Base-by-base conservation (phyloP, 2,113 vertebrate species). In the Grantiella picta region DNA sequence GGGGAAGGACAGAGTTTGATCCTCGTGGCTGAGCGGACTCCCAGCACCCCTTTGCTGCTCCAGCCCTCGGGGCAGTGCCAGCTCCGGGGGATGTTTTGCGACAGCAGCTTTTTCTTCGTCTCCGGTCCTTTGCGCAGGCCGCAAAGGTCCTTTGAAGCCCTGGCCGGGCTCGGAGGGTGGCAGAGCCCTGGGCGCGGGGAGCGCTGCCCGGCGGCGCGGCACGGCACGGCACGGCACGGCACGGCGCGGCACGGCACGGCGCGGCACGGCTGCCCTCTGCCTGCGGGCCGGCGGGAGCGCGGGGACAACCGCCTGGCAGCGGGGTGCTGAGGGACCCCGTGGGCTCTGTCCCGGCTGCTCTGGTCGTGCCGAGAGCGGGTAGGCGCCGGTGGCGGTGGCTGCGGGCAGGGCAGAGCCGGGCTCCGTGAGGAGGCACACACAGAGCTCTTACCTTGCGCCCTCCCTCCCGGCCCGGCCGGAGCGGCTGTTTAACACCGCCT, bases 401-500 rank as follows among this genome's bases (percentile, higher is more conserved):
- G 68, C 23, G 28, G 50, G 24, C 59, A 44, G n/a, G 65, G 56
- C 49, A 76, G 59, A 59, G 78, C 59, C 21, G 19, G 33, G 56
- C 42, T 86, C 10, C 84, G 18, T 53, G 53, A 44, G 57, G 38
- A 40, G 61, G 24, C 22, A 8, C 45, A 28, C 69, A 38, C n/a
- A 15, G 15, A 14, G 63, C 64, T 71, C 97, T 96, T 97, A 97
- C 97, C 97, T 98, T 97, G 97, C 90, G 76, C 91, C 93, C 95
- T 81, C 96, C 95, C 97, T 96, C 77, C 84, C 71, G 44, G 85
- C 95, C 94, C 85, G 83, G 92, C 89, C 94, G 90, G 56, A 78
- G 97, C 60, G 97, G 53, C 95, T 90, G 93, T 95, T 94, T 96
- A 92, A 97, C 94, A 97, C 97, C 98, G 97, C 97, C 97, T 76